Conservation (phyloP, 2,113 vertebrate genomes). For the Sinocyclocheilus rhinocerous region DNA sequence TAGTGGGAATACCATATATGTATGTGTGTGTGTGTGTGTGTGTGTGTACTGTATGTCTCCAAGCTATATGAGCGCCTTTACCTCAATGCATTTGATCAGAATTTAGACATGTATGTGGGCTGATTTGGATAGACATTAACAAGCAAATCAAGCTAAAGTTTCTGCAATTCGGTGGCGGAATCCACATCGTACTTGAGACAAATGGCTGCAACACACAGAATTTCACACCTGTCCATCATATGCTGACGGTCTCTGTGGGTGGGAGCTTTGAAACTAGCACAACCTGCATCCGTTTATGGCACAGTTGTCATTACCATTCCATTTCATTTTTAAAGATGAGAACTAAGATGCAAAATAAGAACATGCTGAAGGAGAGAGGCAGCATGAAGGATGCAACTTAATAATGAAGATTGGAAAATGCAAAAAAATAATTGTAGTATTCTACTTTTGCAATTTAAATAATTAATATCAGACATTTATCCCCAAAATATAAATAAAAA, state of each 20-base stretch:
- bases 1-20: neutral
- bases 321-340: neutral
- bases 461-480: too few relatives aligned
- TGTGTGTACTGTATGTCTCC: neutral
- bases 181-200: neutral
- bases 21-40: neutral
- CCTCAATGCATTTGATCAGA: neutral
- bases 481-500: too few relatives aligned
- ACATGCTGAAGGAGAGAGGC: neutral
- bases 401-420: neutral
- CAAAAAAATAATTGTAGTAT: neutral
- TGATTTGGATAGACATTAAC: neutral
- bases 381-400: neutral
- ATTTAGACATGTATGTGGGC: neutral
- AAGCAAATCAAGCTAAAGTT: neutral
- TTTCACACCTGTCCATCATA: conserved; percentile 13
- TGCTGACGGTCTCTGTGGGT: neutral
- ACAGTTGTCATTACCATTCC: neutral
- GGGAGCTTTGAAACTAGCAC: conserved; percentile 7
- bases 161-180: neutral
- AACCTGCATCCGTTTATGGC: neutral
- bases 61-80: neutral
- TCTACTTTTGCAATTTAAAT: too few relatives aligned
- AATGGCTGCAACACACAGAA: neutral
- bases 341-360: neutral